These are phyloP conservation scores for Sebastiscus albofasciatus DNA, from an alignment of 2,797 vertebrate species.

Conservation along the genomic window DNA sequence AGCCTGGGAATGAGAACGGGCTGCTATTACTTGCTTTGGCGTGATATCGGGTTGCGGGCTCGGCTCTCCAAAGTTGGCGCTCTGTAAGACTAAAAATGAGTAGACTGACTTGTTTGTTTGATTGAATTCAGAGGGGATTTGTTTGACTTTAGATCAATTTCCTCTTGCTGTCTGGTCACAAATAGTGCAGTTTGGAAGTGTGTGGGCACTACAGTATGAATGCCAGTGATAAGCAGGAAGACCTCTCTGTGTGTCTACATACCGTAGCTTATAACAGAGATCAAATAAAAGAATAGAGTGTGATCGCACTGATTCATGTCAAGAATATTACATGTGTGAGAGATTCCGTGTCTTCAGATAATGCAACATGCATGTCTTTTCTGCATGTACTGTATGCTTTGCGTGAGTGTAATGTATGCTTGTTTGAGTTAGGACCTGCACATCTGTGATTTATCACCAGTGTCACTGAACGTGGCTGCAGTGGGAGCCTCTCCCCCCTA, in stretches of 20 bases:
- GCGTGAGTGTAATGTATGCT: conserved; percentile 10
- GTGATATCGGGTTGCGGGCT: neutral
- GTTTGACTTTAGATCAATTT: conserved; percentile 31
- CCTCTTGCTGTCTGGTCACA: conserved; percentile 4
- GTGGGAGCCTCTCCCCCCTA: conserved; percentile 55
- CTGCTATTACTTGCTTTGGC: no score
- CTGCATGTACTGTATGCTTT: neutral
- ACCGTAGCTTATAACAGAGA: neutral
- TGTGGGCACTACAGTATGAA: neutral
- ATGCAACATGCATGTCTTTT: neutral
- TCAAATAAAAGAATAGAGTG: neutral
- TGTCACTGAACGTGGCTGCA: conserved; percentile 73
- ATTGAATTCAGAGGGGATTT: conserved; percentile 27
- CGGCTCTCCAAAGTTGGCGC: conserved; percentile 35
- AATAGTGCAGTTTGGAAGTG: neutral
- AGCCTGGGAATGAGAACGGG: no score
- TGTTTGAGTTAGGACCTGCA: conserved; percentile 41
- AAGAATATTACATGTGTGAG: neutral
- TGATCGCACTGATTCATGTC: conserved; percentile 5
- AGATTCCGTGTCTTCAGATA: neutral
- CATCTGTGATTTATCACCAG: conserved; percentile 78
- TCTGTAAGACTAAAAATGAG: conserved; percentile 29
- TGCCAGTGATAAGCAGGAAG: neutral
- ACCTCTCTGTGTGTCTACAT: neutral
- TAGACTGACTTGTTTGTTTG: conserved; percentile 8